Evolutionary conservation across 1,140 invertebrate species (phyloP).

Genomic region (Andricus grossulariae): DNA sequence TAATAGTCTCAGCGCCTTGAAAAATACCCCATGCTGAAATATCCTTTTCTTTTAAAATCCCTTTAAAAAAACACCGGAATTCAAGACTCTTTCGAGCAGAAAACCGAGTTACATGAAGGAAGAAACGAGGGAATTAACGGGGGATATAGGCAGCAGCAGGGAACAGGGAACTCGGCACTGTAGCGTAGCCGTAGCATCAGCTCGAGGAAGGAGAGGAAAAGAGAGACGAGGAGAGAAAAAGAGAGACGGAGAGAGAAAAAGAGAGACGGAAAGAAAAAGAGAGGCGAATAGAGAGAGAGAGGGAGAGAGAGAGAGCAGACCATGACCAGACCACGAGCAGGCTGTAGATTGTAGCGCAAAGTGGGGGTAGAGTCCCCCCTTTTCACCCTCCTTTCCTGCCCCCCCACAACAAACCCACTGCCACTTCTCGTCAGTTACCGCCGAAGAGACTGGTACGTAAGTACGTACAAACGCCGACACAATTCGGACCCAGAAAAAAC

Average conservation of each 20-base stretch:
- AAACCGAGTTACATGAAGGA: not conserved
- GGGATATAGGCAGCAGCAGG: constrained; percentile 24
- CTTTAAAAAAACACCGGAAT: too few species aligned
- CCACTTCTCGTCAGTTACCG: constrained; percentile 48
- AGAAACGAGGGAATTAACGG: constrained; percentile 20
- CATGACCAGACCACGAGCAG: not conserved
- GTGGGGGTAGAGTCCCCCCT: constrained; percentile 33
- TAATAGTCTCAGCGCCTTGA: too few species aligned
- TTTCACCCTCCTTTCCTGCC: not conserved
- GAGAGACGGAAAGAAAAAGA: constrained; percentile 14
- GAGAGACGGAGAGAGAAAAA: constrained; percentile 22
- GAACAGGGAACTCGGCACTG: not conserved
- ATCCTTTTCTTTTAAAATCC: too few species aligned
- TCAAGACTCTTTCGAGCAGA: too few species aligned
- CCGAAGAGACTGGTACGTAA: constrained; percentile 43
- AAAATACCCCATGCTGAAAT: too few species aligned
- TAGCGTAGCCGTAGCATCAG: constrained; percentile 11
- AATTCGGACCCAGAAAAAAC: not conserved
- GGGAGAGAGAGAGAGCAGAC: constrained; percentile 20
- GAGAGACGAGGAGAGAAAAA: constrained; percentile 26
- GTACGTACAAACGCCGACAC: constrained; percentile 32
- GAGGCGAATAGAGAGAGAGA: not conserved
- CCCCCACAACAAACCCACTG: constrained; percentile 34
- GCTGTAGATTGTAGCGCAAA: constrained; percentile 28
- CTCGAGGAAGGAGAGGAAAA: not conserved